Percentiles rank a stretch among this genome's conserved stretches.
phyloP scores from a whole-genome alignment of 2,888 invertebrate species.

The Drosophila silvestris region DNA sequence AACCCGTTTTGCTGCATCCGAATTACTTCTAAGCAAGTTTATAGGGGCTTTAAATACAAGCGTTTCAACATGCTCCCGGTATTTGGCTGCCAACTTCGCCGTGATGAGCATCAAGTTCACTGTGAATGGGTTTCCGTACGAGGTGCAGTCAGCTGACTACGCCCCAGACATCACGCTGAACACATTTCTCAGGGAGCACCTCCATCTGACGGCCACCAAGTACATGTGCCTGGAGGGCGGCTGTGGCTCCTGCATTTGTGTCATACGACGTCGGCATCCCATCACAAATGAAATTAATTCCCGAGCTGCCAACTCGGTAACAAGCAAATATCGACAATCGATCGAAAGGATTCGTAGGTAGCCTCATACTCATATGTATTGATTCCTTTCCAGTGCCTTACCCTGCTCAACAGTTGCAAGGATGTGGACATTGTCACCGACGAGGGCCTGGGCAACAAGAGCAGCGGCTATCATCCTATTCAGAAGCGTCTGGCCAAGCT shows the following conservation, averaged over 20 bases:
- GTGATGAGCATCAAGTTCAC: slow-evolving; percentile 68
- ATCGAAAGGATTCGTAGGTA: neutral
- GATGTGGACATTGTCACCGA: slow-evolving; percentile 88
- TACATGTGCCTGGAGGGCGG: slow-evolving; percentile 90
- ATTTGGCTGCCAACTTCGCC: slow-evolving; percentile 28
- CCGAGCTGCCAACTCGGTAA: slow-evolving; percentile 88
- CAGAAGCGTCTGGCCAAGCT: slow-evolving; percentile 88
- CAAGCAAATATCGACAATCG: neutral
- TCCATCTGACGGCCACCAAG: slow-evolving; percentile 88
- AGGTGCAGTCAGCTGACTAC: slow-evolving; percentile 80
- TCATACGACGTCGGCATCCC: slow-evolving; percentile 83
- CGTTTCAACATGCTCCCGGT: neutral
- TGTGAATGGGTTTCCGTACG: slow-evolving; percentile 71
- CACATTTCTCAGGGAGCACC: slow-evolving; percentile 87
- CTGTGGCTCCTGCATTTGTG: slow-evolving; percentile 88
- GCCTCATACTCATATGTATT: neutral
- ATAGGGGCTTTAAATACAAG: slow-evolving; percentile 50
- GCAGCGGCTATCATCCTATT: slow-evolving; percentile 89
- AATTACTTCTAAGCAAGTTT: slow-evolving; percentile 57
- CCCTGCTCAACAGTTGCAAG: slow-evolving; percentile 88
- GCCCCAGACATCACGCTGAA: slow-evolving; percentile 86
- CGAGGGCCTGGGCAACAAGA: slow-evolving; percentile 90
- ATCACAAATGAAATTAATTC: slow-evolving; percentile 63
- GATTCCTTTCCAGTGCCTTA: slow-evolving; percentile 86
- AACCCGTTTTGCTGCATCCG: slow-evolving; percentile 56